Conservation (phyloP, 37 sponge, comb jelly and placozoan species). For the Agelas oroides region DNA sequence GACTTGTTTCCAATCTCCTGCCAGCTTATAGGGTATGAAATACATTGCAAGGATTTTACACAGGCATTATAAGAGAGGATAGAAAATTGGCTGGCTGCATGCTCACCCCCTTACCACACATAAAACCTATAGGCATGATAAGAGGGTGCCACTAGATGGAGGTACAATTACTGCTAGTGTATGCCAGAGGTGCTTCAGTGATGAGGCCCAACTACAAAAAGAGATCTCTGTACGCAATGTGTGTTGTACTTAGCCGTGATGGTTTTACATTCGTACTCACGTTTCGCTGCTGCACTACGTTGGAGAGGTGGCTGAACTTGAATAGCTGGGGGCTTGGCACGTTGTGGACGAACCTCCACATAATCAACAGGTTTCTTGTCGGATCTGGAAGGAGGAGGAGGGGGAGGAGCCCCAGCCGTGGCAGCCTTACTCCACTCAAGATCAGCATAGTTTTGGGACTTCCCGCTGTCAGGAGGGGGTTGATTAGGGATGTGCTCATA, state of each 20-base stretch:
- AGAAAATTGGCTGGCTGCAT: no score
- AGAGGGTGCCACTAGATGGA: no score
- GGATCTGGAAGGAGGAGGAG: not conserved
- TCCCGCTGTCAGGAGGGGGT: not conserved
- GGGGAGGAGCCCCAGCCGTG: not conserved
- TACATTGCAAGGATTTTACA: no score
- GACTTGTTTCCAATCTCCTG: no score
- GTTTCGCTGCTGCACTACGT: no score
- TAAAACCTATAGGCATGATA: no score
- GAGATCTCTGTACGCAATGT: not conserved
- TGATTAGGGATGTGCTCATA: not conserved
- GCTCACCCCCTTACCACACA: no score
- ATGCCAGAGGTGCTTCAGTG: not conserved
- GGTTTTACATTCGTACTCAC: not conserved
- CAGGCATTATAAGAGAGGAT: no score
- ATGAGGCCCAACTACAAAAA: not conserved
- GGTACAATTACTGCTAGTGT: no score
- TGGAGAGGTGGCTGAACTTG: not conserved
- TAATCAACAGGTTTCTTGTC: no score
- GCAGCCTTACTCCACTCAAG: not conserved
- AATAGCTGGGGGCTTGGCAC: not conserved
- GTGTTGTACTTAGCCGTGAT: no score
- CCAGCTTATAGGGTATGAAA: no score
- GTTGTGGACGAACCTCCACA: not conserved
- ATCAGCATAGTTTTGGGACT: not conserved